Evolutionary conservation across 2,113 vertebrate species (phyloP).

Genomic region (Phodopus roborovskii): DNA sequence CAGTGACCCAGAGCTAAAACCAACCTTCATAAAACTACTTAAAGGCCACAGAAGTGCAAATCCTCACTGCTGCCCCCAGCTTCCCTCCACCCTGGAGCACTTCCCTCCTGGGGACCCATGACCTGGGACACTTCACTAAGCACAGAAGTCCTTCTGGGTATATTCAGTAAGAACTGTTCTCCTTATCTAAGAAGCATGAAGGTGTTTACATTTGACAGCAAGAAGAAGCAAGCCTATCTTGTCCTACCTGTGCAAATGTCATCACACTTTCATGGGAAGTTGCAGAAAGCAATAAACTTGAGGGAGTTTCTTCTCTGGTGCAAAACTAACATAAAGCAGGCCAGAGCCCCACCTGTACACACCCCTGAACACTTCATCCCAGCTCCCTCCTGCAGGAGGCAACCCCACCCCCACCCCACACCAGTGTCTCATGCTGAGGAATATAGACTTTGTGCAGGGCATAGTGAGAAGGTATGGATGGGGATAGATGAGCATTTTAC

Average conservation of each 20-base stretch:
- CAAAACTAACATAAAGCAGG: not conserved
- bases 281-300: not conserved
- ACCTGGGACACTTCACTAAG: fast-evolving
- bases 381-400: not conserved
- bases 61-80: not conserved
- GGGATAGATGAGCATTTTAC: constrained; percentile 86
- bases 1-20: not conserved
- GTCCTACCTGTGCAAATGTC: not conserved
- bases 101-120: not conserved
- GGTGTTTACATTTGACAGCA: not conserved
- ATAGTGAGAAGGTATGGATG: not conserved
- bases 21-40: not conserved
- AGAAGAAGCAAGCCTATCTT: not conserved
- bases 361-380: not conserved
- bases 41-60: not conserved
- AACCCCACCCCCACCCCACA: not conserved
- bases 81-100: not conserved
- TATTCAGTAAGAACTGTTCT: not conserved
- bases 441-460: not conserved
- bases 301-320: fast-evolving
- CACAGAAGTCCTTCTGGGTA: not conserved
- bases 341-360: not conserved
- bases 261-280: not conserved
- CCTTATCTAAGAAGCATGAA: not conserved
- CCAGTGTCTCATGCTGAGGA: not conserved